phyloP scores from a whole-genome alignment of 2,888 invertebrate species.

The Oligia fasciuncula region DNA sequence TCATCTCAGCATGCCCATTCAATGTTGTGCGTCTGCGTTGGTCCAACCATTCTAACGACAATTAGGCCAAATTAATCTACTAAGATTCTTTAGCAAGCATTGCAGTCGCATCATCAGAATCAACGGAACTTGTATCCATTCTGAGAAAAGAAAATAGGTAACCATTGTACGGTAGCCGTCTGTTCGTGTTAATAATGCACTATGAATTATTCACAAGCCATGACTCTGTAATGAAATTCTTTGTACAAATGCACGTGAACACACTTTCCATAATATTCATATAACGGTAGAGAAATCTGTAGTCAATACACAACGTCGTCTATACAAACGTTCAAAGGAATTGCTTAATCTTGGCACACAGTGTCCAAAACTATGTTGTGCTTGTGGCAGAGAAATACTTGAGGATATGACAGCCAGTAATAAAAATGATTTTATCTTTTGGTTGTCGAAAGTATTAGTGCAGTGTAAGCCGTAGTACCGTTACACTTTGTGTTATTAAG shows the following conservation, averaged over 20 bases:
- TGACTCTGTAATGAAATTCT: constrained; percentile 75
- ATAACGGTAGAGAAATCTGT: constrained; percentile 59
- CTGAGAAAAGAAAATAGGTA: constrained; percentile 82
- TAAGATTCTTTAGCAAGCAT: constrained; percentile 20
- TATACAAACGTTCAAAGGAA: constrained; percentile 21
- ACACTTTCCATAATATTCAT: constrained; percentile 77
- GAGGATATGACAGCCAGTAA: constrained; percentile 42
- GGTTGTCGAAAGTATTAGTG: constrained; percentile 43
- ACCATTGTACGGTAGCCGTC: constrained; percentile 67
- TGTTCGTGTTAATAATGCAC: constrained; percentile 75
- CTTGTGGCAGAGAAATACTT: constrained; percentile 22
- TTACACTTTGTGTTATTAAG: constrained; percentile 52
- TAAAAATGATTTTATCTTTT: constrained; percentile 55
- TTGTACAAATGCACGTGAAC: constrained; percentile 69
- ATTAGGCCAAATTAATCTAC: neutral
- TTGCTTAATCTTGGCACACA: constrained; percentile 44
- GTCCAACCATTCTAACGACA: neutral
- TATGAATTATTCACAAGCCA: constrained; percentile 84
- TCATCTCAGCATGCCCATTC: neutral
- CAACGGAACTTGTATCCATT: constrained; percentile 67
- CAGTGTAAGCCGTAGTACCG: constrained; percentile 48
- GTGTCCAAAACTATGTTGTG: constrained; percentile 56
- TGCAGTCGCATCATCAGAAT: constrained; percentile 56
- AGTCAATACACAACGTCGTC: constrained; percentile 22
- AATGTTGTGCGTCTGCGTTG: neutral